Conservation (phyloP, 2,113 vertebrate species). For the Misgurnus anguillicaudatus region DNA sequence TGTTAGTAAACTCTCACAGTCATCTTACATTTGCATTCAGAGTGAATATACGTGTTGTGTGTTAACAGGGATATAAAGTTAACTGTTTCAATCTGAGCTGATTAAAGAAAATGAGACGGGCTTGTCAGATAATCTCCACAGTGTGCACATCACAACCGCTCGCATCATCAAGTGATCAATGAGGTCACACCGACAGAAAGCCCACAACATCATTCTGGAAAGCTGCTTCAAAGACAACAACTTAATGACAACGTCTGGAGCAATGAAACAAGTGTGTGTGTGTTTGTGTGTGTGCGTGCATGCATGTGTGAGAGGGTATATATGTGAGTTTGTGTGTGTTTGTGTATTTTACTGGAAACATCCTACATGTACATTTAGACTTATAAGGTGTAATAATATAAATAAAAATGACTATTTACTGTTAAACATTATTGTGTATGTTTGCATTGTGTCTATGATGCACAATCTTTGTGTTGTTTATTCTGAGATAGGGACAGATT, state of each 20-base stretch:
- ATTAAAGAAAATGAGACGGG: not conserved
- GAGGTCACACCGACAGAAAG: not conserved
- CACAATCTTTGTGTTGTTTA: too few species aligned
- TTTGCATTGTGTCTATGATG: too few species aligned
- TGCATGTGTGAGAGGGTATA: not conserved
- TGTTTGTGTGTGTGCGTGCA: not conserved
- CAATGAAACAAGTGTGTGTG: too few species aligned
- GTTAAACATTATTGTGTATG: too few species aligned
- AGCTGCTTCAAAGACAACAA: conserved; percentile 62
- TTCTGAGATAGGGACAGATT: too few species aligned
- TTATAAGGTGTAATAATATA: too few species aligned
- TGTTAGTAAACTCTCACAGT: not conserved
- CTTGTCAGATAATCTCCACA: conserved; percentile 5
- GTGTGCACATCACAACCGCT: too few species aligned
- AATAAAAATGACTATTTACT: too few species aligned
- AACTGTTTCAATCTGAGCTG: not conserved
- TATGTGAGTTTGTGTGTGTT: conserved; percentile 57
- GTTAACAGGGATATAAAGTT: not conserved
- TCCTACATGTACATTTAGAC: too few species aligned
- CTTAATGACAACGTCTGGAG: conserved; percentile 66
- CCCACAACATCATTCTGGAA: not conserved
- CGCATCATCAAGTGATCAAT: conserved; percentile 4
- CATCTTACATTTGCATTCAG: not conserved
- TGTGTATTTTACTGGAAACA: too few species aligned
- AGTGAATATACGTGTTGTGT: not conserved